phyloP scores from a whole-genome alignment of 2,797 vertebrate species.

The Lates japonicus region DNA sequence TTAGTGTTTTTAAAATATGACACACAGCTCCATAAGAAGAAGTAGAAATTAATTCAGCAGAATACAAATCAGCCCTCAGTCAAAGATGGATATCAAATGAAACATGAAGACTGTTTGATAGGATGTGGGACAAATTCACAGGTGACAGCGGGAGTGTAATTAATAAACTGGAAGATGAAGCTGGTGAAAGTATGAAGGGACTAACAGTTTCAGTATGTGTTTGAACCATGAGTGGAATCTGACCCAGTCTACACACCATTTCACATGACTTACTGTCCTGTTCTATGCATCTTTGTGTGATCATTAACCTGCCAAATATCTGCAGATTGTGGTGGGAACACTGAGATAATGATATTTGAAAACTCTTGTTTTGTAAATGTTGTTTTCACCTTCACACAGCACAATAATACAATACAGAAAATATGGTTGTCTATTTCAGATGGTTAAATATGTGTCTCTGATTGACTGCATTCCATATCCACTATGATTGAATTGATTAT shows the following conservation, averaged over 20 bases:
- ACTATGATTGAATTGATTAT: neutral
- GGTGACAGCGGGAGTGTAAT: neutral
- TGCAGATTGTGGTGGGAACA: neutral
- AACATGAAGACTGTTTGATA: neutral
- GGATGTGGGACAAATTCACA: neutral
- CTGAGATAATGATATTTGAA: neutral
- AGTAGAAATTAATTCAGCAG: neutral
- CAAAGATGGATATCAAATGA: neutral
- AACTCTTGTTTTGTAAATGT: neutral
- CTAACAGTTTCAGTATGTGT: neutral
- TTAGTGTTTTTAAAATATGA: neutral
- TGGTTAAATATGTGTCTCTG: neutral
- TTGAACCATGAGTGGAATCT: slow-evolving; percentile 59
- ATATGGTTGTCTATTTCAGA: neutral
- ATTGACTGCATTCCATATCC: neutral
- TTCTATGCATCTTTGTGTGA: neutral
- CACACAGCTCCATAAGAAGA: neutral
- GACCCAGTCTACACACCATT: neutral
- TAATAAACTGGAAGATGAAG: slow-evolving; percentile 3
- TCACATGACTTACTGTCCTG: neutral
- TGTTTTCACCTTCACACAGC: neutral
- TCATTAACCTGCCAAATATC: slow-evolving; percentile 10
- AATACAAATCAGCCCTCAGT: neutral
- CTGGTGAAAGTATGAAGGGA: slow-evolving; percentile 30
- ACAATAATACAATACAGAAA: neutral